Evolutionary conservation across 2,113 vertebrate genomes (phyloP).

Genomic region (Abramis brama): DNA sequence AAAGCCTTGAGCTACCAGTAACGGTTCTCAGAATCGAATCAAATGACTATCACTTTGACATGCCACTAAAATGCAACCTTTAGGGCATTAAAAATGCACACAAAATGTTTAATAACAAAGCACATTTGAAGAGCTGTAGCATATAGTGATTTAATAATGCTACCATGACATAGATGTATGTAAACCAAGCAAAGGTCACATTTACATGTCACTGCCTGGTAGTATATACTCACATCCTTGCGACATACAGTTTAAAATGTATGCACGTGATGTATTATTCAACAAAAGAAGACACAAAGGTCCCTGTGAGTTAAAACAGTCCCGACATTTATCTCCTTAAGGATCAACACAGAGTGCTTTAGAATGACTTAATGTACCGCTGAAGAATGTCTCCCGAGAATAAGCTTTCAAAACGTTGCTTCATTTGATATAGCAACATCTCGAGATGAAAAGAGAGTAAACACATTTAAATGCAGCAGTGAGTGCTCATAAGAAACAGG

Average conservation of each 20-base stretch:
- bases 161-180: not conserved
- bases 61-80: not conserved
- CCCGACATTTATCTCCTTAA: conserved; percentile 67
- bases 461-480: conserved; percentile 6
- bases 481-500: conserved; percentile 35
- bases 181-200: not conserved
- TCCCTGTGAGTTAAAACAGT: conserved; percentile 52
- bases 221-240: conserved; percentile 31
- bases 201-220: not conserved
- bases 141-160: not conserved
- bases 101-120: not conserved
- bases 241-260: conserved; percentile 67
- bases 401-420: conserved; percentile 16
- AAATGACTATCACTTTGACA: not conserved
- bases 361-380: conserved; percentile 32
- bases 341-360: conserved; percentile 43
- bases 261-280: conserved; percentile 64
- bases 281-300: conserved; percentile 61
- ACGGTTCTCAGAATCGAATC: not conserved
- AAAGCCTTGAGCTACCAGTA: conserved; percentile 7
- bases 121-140: not conserved
- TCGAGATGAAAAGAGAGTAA: conserved; percentile 20
- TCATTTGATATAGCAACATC: conserved; percentile 30
- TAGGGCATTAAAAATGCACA: not conserved
- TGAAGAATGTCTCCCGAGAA: conserved; percentile 19